Conservation (phyloP, 2,797 vertebrate genomes). For the Smutsia temminckii region DNA sequence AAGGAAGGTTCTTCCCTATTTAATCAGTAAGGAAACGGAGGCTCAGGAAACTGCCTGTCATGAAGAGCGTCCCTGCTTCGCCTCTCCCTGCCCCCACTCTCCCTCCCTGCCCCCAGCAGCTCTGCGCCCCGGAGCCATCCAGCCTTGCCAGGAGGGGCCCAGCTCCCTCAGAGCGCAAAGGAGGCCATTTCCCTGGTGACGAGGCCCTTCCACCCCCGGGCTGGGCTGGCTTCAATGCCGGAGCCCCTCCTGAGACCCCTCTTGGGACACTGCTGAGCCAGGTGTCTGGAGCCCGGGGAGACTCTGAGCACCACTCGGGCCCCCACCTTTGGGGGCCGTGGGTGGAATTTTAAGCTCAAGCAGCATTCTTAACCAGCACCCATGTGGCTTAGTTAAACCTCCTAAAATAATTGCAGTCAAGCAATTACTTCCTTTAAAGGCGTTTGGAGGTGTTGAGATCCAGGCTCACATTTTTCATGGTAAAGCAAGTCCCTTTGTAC, state of each 20-base stretch:
- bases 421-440: slow-evolving; percentile 65
- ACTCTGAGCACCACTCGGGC: background rate
- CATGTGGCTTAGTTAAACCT: slow-evolving; percentile 51
- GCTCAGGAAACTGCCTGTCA: background rate
- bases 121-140: background rate
- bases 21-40: background rate
- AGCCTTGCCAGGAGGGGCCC: background rate
- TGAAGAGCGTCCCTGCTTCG: fast-evolving
- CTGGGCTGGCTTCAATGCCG: background rate
- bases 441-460: slow-evolving; percentile 17
- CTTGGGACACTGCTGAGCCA: background rate
- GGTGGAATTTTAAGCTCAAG: slow-evolving; percentile 62
- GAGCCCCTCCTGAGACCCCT: background rate
- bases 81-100: background rate
- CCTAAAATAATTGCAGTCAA: slow-evolving; percentile 60
- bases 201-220: background rate
- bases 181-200: slow-evolving; percentile 41
- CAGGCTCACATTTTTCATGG: background rate
- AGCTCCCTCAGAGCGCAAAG: background rate
- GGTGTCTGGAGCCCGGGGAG: background rate
- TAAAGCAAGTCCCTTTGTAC: slow-evolving; percentile 23
- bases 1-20: background rate
- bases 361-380: slow-evolving; percentile 65
- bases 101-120: fast-evolving
- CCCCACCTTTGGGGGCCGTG: slow-evolving; percentile 33